phyloP scores from a whole-genome alignment of 2,888 invertebrate genomes.

The Netelia virgata region DNA sequence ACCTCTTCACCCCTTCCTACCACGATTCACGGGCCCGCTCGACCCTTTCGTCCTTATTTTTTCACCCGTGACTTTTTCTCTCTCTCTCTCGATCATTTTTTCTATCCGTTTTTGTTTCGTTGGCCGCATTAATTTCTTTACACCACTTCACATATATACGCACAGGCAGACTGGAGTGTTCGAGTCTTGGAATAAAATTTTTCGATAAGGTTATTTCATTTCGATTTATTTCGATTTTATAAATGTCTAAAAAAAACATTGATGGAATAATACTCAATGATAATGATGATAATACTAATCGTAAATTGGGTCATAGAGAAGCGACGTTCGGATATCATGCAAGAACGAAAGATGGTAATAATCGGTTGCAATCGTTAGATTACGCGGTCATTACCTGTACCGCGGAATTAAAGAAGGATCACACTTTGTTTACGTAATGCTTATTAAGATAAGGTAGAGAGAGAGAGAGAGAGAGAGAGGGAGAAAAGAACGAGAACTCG shows the following conservation, averaged over 20 bases:
- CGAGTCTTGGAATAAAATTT: conserved; percentile 15
- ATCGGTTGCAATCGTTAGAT: not conserved
- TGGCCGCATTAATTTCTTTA: conserved; percentile 41
- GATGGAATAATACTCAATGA: not conserved
- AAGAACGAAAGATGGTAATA: not conserved
- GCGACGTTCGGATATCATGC: not conserved
- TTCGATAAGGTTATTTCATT: not conserved
- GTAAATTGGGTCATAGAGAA: not conserved
- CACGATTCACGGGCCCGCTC: conserved; percentile 66
- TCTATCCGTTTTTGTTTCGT: conserved; percentile 19
- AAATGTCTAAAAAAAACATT: not conserved
- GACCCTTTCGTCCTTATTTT: conserved; percentile 63
- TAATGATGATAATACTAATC: not conserved
- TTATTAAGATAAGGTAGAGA: conserved; percentile 2
- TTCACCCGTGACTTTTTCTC: conserved; percentile 33
- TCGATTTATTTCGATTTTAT: no score
- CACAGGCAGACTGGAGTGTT: not conserved
- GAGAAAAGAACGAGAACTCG: not conserved
- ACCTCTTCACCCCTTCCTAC: conserved; percentile 29
- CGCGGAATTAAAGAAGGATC: not conserved
- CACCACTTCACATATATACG: conserved; percentile 42
- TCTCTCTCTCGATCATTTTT: conserved; percentile 62
- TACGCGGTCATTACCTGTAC: not conserved
- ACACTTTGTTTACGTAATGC: not conserved
- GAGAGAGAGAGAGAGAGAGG: not conserved